These are phyloP conservation scores for Vanacampus margaritifer DNA, from an alignment of 2,113 vertebrate genomes.

Conservation along the genomic window DNA sequence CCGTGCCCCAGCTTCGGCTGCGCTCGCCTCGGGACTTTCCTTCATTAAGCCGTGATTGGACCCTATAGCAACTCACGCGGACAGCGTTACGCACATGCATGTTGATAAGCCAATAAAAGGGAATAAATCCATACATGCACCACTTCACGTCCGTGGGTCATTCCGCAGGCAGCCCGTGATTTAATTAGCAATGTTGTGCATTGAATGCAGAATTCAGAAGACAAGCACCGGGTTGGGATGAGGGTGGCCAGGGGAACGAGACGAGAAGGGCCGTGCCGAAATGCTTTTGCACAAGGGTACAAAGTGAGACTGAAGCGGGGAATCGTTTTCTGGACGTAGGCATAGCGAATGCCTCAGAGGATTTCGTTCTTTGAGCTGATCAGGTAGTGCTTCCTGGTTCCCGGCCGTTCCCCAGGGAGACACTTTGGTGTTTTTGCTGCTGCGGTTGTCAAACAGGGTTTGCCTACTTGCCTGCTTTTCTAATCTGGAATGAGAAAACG, in stretches of 20 bases:
- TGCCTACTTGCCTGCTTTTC: not conserved
- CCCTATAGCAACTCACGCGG: constrained; percentile 30
- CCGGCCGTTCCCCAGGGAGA: not conserved
- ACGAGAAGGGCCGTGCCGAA: not conserved
- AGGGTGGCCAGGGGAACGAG: not conserved
- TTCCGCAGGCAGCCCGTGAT: constrained; percentile 19
- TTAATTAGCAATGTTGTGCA: constrained; percentile 4
- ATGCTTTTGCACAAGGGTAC: not conserved
- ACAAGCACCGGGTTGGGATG: constrained; percentile 5
- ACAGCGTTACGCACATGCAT: constrained; percentile 37
- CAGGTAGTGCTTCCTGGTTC: not conserved
- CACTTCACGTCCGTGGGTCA: constrained; percentile 18
- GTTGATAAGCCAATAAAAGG: constrained; percentile 42
- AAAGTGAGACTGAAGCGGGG: not conserved
- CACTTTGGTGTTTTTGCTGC: not conserved
- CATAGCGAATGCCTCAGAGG: not conserved
- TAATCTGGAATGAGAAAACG: not conserved
- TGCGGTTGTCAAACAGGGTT: not conserved
- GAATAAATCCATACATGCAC: constrained; percentile 25
- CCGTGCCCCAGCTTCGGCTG: not conserved
- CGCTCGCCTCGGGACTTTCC: constrained; percentile 17
- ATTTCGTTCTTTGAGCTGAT: not conserved
- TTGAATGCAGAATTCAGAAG: not conserved
- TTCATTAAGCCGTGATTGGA: constrained; percentile 41
- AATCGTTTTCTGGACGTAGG: not conserved